Percentiles rank a stretch among this genome's conserved stretches.
phyloP scores from a whole-genome alignment of 2,888 invertebrate genomes.

The Megamerina dolium region DNA sequence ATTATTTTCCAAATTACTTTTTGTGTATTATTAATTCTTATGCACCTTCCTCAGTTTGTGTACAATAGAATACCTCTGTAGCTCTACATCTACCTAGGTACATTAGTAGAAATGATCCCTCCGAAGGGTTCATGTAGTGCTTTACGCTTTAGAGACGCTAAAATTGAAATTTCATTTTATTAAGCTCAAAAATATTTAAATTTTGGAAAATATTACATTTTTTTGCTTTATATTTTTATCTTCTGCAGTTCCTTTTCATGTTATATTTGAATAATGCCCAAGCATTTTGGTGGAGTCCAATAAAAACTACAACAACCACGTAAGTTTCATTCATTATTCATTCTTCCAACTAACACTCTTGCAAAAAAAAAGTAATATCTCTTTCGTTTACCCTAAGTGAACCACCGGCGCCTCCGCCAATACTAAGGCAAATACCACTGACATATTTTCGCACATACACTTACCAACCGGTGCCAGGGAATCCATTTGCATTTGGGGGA shows the following conservation, averaged over 20 bases:
- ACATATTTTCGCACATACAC: conserved; percentile 48
- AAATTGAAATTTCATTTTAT: no score
- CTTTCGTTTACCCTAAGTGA: background rate
- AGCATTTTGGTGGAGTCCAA: background rate
- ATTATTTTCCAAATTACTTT: no score
- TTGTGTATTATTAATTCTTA: no score
- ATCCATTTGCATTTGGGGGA: conserved; percentile 26
- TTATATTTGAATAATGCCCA: background rate
- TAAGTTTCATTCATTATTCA: background rate
- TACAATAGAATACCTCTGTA: no score
- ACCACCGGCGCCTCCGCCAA: conserved; percentile 20
- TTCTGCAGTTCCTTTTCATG: background rate
- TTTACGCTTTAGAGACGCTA: no score
- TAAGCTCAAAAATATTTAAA: no score
- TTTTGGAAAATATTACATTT: no score
- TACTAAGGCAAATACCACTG: conserved; percentile 43
- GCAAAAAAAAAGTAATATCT: background rate
- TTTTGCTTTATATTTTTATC: background rate
- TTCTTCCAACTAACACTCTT: no score
- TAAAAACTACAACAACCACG: background rate
- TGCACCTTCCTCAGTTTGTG: no score
- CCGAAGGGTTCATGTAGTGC: no score
- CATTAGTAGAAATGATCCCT: no score
- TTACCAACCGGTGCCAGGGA: conserved; percentile 38
- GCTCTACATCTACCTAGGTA: no score